Conservation (phyloP, 2,888 invertebrate genomes). For the Drosophila nigricruria region DNA sequence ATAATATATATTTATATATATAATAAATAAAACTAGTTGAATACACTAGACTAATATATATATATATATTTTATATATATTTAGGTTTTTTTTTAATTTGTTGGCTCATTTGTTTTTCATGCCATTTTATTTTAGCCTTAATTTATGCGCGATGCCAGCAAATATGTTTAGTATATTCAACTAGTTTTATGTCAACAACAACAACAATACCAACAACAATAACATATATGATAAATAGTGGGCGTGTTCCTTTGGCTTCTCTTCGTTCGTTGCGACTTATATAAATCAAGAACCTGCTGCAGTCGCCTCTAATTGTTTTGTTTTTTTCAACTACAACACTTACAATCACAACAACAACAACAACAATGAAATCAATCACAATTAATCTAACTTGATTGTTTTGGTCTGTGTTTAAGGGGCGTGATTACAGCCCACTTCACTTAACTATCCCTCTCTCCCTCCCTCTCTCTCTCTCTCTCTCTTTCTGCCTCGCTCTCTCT, state of each 20-base stretch:
- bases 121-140: conserved; percentile 51
- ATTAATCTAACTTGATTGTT: conserved; percentile 56
- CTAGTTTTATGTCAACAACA: conserved; percentile 42
- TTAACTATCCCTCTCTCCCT: not conserved
- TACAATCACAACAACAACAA: conserved; percentile 24
- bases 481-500: not conserved
- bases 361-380: conserved; percentile 13
- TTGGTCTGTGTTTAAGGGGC: conserved; percentile 6
- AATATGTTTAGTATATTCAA: conserved; percentile 35
- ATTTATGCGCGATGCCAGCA: conserved; percentile 65
- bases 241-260: conserved; percentile 58
- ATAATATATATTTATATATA: not conserved
- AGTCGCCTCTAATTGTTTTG: conserved; percentile 67
- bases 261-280: conserved; percentile 34
- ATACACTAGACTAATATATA: too few species aligned
- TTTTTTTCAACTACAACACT: conserved; percentile 23
- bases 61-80: not conserved
- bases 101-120: conserved; percentile 57
- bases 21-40: too few species aligned
- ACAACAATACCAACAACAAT: conserved; percentile 38
- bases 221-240: conserved; percentile 44
- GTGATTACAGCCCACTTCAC: conserved; percentile 9
- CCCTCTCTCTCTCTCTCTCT: not conserved
- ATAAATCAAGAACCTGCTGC: conserved; percentile 36
- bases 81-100: conserved; percentile 36